A percentile compares a stretch with the other conserved stretches of the same genome.
Conservation (phyloP, 2,797 vertebrate species). For the Lagocephalus sceleratus region DNA sequence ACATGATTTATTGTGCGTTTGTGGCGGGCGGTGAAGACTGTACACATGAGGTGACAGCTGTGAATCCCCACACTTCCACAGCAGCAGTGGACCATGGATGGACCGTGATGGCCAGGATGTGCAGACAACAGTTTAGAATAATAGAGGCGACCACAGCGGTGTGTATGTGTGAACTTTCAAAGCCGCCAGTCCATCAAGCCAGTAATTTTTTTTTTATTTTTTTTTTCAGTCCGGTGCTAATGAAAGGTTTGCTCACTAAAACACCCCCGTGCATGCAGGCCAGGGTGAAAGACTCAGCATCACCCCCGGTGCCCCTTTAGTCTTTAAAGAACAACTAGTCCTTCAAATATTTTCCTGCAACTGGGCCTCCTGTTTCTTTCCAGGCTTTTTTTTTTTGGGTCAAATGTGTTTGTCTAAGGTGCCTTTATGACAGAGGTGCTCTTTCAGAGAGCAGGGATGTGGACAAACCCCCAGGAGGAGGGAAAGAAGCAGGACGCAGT, state of each 20-base stretch:
- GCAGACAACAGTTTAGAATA: constrained; percentile 39
- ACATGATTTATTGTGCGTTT: background rate
- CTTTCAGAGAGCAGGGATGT: constrained; percentile 41
- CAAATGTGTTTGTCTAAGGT: constrained; percentile 49
- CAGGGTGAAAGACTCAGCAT: constrained; percentile 50
- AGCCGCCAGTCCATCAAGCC: constrained; percentile 24
- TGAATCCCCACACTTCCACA: constrained; percentile 39
- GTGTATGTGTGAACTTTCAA: constrained; percentile 25
- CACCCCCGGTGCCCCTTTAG: constrained; percentile 38
- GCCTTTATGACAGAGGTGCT: constrained; percentile 46
- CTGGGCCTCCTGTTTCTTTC: constrained; percentile 33
- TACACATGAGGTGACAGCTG: constrained; percentile 39
- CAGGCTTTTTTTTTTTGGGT: constrained; percentile 23
- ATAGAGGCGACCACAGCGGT: constrained; percentile 25
- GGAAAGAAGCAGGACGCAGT: constrained; percentile 38
- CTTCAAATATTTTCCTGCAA: constrained; percentile 44
- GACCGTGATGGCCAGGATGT: constrained; percentile 51
- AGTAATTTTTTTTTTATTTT: constrained; percentile 14
- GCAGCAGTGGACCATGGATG: constrained; percentile 49
- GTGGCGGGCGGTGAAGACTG: constrained; percentile 7
- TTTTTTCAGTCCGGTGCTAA: constrained; percentile 46
- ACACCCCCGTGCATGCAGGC: constrained; percentile 39
- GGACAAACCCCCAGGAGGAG: constrained; percentile 25
- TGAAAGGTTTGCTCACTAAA: constrained; percentile 47
- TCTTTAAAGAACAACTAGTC: constrained; percentile 44